Evolutionary conservation across 2,113 vertebrate species (phyloP), one percentile per base, ranked within the genome.

Genomic region (Cebidichthys violaceus): DNA sequence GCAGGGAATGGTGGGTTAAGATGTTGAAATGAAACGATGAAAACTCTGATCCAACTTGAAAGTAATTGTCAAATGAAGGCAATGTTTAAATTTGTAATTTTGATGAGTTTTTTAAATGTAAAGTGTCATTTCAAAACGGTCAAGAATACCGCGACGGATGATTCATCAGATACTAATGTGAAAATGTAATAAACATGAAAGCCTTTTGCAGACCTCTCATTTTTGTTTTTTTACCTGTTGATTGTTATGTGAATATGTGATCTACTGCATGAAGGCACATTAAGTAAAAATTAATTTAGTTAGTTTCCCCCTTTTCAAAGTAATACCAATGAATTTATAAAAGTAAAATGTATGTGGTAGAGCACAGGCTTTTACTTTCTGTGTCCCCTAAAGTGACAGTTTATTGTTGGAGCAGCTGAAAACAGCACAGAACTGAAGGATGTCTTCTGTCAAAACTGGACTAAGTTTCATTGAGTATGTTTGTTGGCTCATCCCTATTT

Each of bases 111-210:
- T 77, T 41, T 27, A 82, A 66, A 66, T 82, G 59, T 45, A n/a
- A 52, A 80, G 64, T 2, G 10, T 83, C 0, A 0, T 6, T 39
- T 37, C 13, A 39, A 41, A 65, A 50, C 13, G 17, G 52, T 27
- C n/a, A 45, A 1, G 1, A 27, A 61, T 57, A 14, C 22, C 1
- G 17, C 9, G 31, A 54, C 2, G 8, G 15, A 61, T 57, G n/a
- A 68, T 33, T 39, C 2, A 50, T 77, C 47, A 50, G 37, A 5
- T 47, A 9, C 20, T 39, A 17, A 20, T 72, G n/a, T 82, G 66
- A 17, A 73, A 60, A 35, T 13, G 37, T 27, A 89, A 86, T 84
- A 86, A 89, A 90, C 24, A 47, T 39, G 17, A 41, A 70, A 57
- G 9, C 29, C 6, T 64, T 86, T 85, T 72, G 57, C 68, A 77